phyloP scores from a whole-genome alignment of 1,140 invertebrate species.

The Euwallacea similis region DNA sequence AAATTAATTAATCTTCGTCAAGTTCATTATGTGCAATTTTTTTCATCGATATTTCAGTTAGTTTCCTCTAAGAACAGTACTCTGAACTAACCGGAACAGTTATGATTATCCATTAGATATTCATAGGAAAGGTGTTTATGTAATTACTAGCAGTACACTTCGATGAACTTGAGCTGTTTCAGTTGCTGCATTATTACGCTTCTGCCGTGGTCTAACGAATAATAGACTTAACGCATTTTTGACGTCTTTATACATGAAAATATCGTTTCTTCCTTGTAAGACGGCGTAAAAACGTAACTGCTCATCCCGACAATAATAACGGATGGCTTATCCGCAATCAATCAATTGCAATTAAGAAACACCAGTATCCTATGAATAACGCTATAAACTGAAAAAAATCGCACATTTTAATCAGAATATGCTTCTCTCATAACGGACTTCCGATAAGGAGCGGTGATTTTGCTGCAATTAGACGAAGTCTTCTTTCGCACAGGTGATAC shows the following conservation, averaged over 20 bases:
- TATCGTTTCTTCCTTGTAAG: too few species aligned
- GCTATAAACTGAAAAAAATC: neutral
- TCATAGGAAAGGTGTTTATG: constrained; percentile 3
- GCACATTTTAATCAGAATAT: constrained; percentile 2
- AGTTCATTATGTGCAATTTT: constrained; percentile 1
- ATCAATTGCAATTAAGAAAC: neutral
- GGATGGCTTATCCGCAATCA: too few species aligned
- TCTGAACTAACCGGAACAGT: neutral
- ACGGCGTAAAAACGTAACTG: too few species aligned
- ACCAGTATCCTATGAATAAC: neutral
- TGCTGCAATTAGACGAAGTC: constrained; percentile 22
- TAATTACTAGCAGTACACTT: constrained; percentile 2
- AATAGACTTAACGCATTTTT: too few species aligned
- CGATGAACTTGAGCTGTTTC: constrained; percentile 1
- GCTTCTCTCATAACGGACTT: constrained; percentile 24
- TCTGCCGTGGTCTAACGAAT: constrained; percentile 1
- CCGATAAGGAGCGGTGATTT: constrained; percentile 30
- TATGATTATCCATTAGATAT: constrained; percentile 2
- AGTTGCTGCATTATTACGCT: neutral
- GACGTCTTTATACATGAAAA: too few species aligned
- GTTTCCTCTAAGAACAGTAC: neutral
- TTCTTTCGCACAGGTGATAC: constrained; percentile 29
- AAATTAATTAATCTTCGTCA: neutral
- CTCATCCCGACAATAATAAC: too few species aligned
- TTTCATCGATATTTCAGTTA: constrained; percentile 2